Evolutionary conservation across 2,797 vertebrate genomes (phyloP), one percentile per base, ranked within the genome.

Genomic region (Salmo trutta): DNA sequence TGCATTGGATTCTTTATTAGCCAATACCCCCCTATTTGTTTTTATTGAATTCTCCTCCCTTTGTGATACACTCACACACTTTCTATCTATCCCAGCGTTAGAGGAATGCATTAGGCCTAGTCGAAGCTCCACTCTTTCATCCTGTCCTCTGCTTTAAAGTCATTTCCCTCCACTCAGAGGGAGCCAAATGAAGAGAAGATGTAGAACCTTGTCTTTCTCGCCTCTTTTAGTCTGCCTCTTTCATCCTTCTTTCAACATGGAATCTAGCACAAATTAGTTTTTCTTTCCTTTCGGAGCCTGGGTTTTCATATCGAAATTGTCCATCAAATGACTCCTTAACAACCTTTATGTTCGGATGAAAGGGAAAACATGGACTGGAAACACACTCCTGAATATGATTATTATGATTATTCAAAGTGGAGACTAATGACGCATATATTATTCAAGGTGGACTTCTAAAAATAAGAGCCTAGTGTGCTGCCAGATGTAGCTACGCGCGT

Each of bases 201-300:
- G 90, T 90, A 84, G 87, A 91, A 17, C 31, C 33, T 91, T 89
- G 88, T 87, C 89, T 56, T 12, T 62, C 59, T 10, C n/a, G 91
- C 90, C 90, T 91, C 87, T 92, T 88, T 90, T 91, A 90, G 88
- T 91, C 88, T 88, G 89, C 88, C 85, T 86, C 87, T 92, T 91
- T 92, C 87, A 92, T 92, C 90, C 91, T 83, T 78, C 12, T 52
- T 88, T 87, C 86, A 83, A 89, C 86, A 72, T 82, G 87, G 88
- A 90, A 89, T 88, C 87, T 85, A 86, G 16, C 88, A 84, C 87
- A 90, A 93, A 92, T 90, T 87, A 87, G 87, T 87, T 85, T 86
- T 82, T 76, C 67, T 65, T 65, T 36, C 12, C 66, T 79, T 65
- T 83, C 76, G 84, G 85, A 85, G 87, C 84, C 78, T 86, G 87